Evolutionary conservation across 2,113 vertebrate species (phyloP).

Genomic region (Trachemys scripta): DNA sequence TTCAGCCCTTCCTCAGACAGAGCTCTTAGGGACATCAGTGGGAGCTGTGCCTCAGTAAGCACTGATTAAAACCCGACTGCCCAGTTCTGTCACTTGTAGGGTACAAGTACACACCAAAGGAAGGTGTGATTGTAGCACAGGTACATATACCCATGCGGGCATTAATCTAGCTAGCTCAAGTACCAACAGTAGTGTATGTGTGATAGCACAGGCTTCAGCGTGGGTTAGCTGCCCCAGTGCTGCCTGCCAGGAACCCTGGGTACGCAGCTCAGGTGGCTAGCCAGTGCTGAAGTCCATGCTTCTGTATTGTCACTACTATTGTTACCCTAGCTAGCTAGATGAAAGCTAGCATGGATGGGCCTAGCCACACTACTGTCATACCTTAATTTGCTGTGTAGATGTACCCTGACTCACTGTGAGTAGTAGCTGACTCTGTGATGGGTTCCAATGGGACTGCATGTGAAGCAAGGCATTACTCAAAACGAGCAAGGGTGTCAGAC

Average conservation of each 20-base stretch:
- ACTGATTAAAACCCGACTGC: neutral
- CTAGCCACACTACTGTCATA: neutral
- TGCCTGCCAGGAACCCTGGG: neutral
- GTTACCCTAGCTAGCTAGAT: neutral
- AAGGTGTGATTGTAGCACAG: neutral
- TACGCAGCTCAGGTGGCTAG: neutral
- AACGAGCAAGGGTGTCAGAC: neutral
- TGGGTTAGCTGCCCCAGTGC: neutral
- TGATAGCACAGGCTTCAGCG: neutral
- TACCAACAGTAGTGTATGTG: neutral
- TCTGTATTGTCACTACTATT: neutral
- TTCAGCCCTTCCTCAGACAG: constrained; percentile 6
- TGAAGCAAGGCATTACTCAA: neutral
- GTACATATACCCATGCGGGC: neutral
- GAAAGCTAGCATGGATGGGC: neutral
- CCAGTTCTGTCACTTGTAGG: constrained; percentile 1
- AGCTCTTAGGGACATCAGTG: neutral
- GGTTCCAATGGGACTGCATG: neutral
- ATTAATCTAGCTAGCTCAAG: neutral
- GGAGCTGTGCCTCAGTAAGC: constrained; percentile 1
- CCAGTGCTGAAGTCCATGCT: neutral
- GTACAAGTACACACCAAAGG: neutral
- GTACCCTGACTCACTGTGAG: neutral
- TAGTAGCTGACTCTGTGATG: neutral
- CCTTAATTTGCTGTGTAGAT: neutral